Percentiles rank a stretch among this genome's conserved stretches.
Evolutionary conservation across 2,888 invertebrate genomes (phyloP).

Genomic region (Lycophotia porphyrea): DNA sequence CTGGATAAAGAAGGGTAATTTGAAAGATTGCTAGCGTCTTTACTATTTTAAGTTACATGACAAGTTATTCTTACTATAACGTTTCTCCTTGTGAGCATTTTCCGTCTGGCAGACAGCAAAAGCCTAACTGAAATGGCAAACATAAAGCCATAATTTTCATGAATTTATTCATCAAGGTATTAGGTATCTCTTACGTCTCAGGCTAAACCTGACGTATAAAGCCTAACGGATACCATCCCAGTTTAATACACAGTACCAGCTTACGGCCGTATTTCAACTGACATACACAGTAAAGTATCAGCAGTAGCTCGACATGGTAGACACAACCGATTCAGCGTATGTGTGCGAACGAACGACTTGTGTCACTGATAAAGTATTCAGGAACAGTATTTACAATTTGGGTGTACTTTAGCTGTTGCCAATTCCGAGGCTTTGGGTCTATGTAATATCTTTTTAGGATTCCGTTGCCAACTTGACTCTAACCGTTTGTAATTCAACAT

Average conservation of each 20-base stretch:
- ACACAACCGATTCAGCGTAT: constrained; percentile 19
- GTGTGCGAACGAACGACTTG: not conserved
- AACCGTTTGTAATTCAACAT: not conserved
- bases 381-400: constrained; percentile 3
- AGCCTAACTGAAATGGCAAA: not conserved
- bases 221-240: constrained; percentile 30
- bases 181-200: constrained; percentile 6
- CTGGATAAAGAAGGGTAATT: constrained; percentile 7
- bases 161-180: constrained; percentile 27
- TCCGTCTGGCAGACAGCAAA: not conserved
- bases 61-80: not conserved
- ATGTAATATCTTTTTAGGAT: not conserved
- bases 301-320: constrained; percentile 35
- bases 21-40: too few species aligned
- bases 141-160: constrained; percentile 21
- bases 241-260: constrained; percentile 23
- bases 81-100: not conserved
- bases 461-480: not conserved
- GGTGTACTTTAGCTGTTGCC: not conserved
- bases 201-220: constrained; percentile 25
- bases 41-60: not conserved
- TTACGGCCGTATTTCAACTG: constrained; percentile 37
- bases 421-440: not conserved
- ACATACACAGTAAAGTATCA: constrained; percentile 16
- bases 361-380: constrained; percentile 37